Evolutionary conservation across 1,140 invertebrate species (phyloP).

Genomic region (Uloborus diversus): DNA sequence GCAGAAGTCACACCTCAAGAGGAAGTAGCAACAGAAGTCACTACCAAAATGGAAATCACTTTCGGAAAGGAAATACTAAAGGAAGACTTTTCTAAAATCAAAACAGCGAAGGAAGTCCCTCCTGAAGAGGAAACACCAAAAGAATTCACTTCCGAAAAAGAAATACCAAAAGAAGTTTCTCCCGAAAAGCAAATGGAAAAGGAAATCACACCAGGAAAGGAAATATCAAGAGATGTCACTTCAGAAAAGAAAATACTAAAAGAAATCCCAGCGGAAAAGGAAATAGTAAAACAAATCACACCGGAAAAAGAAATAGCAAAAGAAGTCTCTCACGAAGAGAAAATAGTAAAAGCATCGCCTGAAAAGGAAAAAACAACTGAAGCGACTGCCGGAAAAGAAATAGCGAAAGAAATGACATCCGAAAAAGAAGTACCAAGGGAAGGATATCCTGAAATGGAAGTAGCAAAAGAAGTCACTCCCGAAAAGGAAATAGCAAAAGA

Average conservation of each 20-base stretch:
- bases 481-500: not conserved
- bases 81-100: not conserved
- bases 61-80: not conserved
- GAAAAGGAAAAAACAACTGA: not conserved
- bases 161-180: not conserved
- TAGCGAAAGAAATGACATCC: not conserved
- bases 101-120: not conserved
- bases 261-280: not conserved
- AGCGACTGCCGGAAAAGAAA: not conserved
- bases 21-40: not conserved
- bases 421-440: not conserved
- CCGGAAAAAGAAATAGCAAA: not conserved
- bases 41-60: no score
- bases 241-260: not conserved
- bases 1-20: not conserved
- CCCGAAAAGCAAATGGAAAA: not conserved
- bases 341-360: not conserved
- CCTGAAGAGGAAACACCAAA: not conserved
- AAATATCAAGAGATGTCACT: no score
- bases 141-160: conserved; percentile 59
- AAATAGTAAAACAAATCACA: not conserved
- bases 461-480: not conserved
- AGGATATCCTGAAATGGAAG: not conserved
- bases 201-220: not conserved
- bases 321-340: not conserved